Base-by-base conservation (phyloP, 2,888 invertebrate species). In the Sylvicola cinctus region DNA sequence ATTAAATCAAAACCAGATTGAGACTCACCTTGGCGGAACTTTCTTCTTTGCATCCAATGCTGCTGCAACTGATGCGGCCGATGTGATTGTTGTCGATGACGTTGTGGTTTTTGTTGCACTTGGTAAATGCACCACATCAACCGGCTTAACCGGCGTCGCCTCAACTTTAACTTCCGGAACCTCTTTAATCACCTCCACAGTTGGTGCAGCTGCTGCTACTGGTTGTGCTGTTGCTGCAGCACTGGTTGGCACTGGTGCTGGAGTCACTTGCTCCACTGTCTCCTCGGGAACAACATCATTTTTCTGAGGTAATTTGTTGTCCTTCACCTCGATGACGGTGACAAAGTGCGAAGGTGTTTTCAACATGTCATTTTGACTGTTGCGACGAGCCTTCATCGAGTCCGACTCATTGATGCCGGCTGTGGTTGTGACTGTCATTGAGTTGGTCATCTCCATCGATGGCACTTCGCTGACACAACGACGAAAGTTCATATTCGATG, bases 271-370 rank as follows among this genome's bases (percentile, higher is more conserved):
- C n/a, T 56, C 50, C 11, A 58, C 55, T 15, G 61, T 60, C 33
- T 62, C 60, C 30, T 50, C 45, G 43, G 58, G 60, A 45, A 61
- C 61, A 47, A 62, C 61, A 43, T 54, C 53, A 16, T 50, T 50
- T 39, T 54, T 54, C 37, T 52, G 50, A 30, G 62, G 63, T 44
- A 63, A 60, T 50, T 74, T 74, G 47, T 72, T 61, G 53, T 83
- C 84, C 57, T 83, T 84, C 27, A 85, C 83, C 68, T 83, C 80
- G 47, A 85, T 85, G 43, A 85, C 84, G 39, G 84, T 85, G 43
- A 85, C 74, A 60, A 84, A 85, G 58, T 81, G 58, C 39, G 59
- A 57, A 33, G 54, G 47, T 32, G 35, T 29, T 29, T 31, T 16
- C 15, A 34, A 29, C 13, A 27, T 25, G 26, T 32, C 32, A 31